phyloP scores from a whole-genome alignment of 2,888 invertebrate species.

The Callosobruchus maculatus region DNA sequence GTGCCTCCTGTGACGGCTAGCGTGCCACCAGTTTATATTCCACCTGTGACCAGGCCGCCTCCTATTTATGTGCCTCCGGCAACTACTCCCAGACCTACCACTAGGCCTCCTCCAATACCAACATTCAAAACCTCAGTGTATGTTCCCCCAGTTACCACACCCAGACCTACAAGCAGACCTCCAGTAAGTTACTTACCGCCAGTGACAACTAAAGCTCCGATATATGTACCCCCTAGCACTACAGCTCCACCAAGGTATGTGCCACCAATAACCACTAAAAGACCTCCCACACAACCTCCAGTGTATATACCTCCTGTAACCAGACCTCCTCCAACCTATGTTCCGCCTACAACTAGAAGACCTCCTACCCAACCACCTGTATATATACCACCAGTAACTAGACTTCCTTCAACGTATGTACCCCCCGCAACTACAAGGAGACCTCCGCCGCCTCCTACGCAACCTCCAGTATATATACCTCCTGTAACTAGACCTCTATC shows the following conservation, averaged over 20 bases:
- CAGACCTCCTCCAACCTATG: neutral
- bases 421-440: no score
- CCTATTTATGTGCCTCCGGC: neutral
- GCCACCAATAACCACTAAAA: neutral
- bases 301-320: neutral
- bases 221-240: neutral
- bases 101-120: neutral
- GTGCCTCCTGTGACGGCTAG: neutral
- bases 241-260: neutral
- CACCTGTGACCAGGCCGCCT: constrained; percentile 1
- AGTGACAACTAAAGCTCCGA: neutral
- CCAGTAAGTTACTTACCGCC: neutral
- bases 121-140: neutral
- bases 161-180: neutral
- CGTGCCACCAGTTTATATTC: neutral
- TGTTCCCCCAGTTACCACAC: neutral
- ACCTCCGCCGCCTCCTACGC: no score
- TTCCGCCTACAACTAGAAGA: neutral
- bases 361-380: neutral
- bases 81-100: neutral
- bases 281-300: neutral
- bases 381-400: neutral
- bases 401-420: no score
- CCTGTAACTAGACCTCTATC: no score
- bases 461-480: no score